Conservation (phyloP, 2,113 vertebrate species). For the Ranitomeya variabilis region DNA sequence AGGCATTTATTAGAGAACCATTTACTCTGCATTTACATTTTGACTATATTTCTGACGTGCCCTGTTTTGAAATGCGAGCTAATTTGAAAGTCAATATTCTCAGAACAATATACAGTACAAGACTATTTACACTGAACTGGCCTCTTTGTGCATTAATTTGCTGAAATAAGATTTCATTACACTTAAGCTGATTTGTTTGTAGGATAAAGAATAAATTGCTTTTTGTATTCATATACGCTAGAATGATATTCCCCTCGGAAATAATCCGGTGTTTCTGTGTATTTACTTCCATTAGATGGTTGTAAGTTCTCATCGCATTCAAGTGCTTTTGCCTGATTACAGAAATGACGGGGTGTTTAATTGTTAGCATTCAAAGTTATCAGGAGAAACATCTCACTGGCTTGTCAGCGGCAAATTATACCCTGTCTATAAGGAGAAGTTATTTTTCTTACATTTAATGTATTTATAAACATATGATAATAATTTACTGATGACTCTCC, state of each 20-base stretch:
- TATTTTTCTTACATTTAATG: not conserved
- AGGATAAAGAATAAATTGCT: constrained; percentile 64
- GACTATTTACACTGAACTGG: constrained; percentile 68
- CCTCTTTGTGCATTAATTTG: constrained; percentile 68
- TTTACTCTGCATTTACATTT: constrained; percentile 80
- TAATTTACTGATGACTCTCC: no score
- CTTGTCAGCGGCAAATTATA: not conserved
- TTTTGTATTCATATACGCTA: constrained; percentile 55
- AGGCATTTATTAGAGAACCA: constrained; percentile 78
- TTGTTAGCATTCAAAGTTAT: not conserved
- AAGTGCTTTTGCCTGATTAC: not conserved
- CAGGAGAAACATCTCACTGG: not conserved
- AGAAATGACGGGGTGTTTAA: not conserved
- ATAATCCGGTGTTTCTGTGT: constrained; percentile 60
- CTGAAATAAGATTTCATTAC: constrained; percentile 69
- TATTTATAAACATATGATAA: not conserved
- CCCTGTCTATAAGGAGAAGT: not conserved
- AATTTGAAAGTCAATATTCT: constrained; percentile 74
- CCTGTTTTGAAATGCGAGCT: constrained; percentile 70
- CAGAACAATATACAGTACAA: constrained; percentile 69
- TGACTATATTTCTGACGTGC: constrained; percentile 70
- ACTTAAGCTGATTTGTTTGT: constrained; percentile 66
- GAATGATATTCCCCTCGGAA: constrained; percentile 61
- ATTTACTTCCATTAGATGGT: not conserved
- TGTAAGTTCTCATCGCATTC: not conserved